A percentile compares a stretch with the other conserved stretches of the same genome.
phyloP scores from a whole-genome alignment of 1,140 invertebrate species.

The Carposina sasakii region DNA sequence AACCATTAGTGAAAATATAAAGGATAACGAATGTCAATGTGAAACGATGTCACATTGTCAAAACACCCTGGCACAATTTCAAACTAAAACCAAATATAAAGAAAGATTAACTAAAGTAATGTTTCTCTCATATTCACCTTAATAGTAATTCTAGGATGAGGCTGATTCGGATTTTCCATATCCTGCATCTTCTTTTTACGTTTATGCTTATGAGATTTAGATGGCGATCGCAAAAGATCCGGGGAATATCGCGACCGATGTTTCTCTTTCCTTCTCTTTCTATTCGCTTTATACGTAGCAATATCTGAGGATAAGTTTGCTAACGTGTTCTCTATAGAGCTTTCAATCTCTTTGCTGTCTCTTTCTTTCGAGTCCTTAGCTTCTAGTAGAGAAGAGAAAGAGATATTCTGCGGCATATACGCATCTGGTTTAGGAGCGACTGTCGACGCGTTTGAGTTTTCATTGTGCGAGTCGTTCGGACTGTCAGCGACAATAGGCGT shows the following conservation, averaged over 20 bases:
- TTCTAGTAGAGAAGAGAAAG: conserved; percentile 64
- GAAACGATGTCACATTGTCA: too few species aligned
- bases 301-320: conserved; percentile 62
- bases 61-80: too few species aligned
- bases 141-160: conserved; percentile 83
- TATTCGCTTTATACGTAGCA: conserved; percentile 69
- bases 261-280: conserved; percentile 80
- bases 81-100: too few species aligned
- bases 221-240: conserved; percentile 73
- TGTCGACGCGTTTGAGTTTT: conserved; percentile 44
- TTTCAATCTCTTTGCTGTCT: conserved; percentile 58
- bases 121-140: conserved; percentile 80
- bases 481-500: conserved; percentile 68
- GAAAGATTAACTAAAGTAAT: too few species aligned
- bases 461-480: conserved; percentile 65
- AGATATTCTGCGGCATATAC: conserved; percentile 58
- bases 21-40: too few species aligned
- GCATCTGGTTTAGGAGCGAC: conserved; percentile 42
- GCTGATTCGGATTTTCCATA: conserved; percentile 75
- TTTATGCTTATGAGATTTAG: conserved; percentile 80
- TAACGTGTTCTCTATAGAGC: conserved; percentile 55
- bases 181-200: conserved; percentile 83
- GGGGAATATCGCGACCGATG: conserved; percentile 80
- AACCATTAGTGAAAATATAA: too few species aligned
- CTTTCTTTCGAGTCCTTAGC: conserved; percentile 54